A percentile compares a stretch with the other conserved stretches of the same genome.
Evolutionary conservation across 1,140 invertebrate species (phyloP).

Genomic region (Panagrolaimus sp.): DNA sequence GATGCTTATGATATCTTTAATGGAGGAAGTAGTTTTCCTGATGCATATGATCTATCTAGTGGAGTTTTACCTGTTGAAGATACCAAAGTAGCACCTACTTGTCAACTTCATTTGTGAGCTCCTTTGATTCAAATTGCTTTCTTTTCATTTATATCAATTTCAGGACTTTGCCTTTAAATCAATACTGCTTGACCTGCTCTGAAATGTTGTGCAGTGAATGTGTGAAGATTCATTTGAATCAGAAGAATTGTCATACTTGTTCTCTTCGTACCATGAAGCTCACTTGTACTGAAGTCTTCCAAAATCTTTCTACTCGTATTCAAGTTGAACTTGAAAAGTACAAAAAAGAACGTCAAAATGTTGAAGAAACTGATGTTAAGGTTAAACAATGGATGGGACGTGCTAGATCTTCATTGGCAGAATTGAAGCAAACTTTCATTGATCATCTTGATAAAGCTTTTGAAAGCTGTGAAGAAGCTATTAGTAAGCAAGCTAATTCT

Average conservation of each 20-base stretch:
- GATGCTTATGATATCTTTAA: too few relatives aligned
- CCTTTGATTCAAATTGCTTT: constrained; percentile 1
- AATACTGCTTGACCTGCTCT: not conserved
- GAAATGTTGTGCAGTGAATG: constrained; percentile 5
- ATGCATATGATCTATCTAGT: too few relatives aligned
- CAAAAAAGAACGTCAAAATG: not conserved
- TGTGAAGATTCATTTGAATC: not conserved
- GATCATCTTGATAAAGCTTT: not conserved
- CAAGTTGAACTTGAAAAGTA: not conserved
- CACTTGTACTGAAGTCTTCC: not conserved
- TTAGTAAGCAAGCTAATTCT: not conserved
- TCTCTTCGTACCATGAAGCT: not conserved
- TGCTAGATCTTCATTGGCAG: not conserved
- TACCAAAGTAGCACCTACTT: too few relatives aligned
- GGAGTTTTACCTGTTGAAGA: too few relatives aligned
- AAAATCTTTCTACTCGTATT: not conserved
- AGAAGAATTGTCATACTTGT: not conserved
- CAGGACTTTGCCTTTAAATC: not conserved
- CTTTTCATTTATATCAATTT: not conserved
- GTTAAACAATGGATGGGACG: not conserved
- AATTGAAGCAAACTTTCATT: not conserved
- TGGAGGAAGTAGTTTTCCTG: too few relatives aligned
- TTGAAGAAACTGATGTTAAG: not conserved
- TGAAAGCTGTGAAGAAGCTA: not conserved
- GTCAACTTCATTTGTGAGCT: constrained; percentile 7